phyloP scores from a whole-genome alignment of 2,888 invertebrate genomes.

The Blomia tropicalis region DNA sequence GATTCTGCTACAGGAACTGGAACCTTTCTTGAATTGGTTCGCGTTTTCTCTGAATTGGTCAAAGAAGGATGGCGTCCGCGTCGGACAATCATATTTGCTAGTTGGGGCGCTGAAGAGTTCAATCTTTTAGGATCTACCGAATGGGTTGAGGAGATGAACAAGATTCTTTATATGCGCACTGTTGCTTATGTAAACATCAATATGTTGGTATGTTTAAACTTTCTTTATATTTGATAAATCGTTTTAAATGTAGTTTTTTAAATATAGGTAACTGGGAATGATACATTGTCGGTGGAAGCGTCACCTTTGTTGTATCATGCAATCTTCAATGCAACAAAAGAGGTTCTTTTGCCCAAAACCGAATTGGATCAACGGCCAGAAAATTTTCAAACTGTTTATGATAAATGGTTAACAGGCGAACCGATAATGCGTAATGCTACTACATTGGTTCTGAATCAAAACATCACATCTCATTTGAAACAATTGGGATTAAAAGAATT shows the following conservation, averaged over 20 bases:
- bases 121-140: constrained; percentile 31
- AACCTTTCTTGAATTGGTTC: constrained; percentile 30
- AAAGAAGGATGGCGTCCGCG: constrained; percentile 30
- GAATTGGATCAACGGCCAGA: constrained; percentile 22
- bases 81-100: constrained; percentile 32
- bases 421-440: constrained; percentile 28
- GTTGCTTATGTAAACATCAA: constrained; percentile 31
- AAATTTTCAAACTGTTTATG: constrained; percentile 28
- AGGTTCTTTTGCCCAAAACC: constrained; percentile 27
- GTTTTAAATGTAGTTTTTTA: constrained; percentile 14
- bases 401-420: constrained; percentile 28
- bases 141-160: constrained; percentile 31
- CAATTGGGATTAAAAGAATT: neutral
- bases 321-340: constrained; percentile 30
- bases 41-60: constrained; percentile 30
- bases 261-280: constrained; percentile 27
- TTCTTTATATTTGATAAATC: neutral
- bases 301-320: constrained; percentile 30
- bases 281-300: constrained; percentile 28
- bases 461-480: neutral
- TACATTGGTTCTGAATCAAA: constrained; percentile 24
- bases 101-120: constrained; percentile 32
- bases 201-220: constrained; percentile 25
- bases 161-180: constrained; percentile 29
- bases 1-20: constrained; percentile 31